These are phyloP conservation scores for Perizoma affinitatum DNA, from an alignment of 2,888 invertebrate genomes.

Conservation along the genomic window DNA sequence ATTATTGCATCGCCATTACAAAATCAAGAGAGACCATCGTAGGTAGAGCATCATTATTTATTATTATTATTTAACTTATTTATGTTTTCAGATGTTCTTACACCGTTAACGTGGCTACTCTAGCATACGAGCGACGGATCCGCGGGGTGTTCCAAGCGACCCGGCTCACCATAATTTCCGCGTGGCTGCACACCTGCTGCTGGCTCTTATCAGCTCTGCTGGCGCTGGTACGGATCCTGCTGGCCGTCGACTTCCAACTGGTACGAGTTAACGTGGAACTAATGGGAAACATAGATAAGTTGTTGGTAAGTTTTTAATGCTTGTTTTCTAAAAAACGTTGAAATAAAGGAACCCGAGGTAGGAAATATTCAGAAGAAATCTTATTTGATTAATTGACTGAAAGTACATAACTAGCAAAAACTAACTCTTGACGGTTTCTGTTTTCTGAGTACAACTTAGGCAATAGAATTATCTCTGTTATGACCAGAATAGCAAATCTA, in stretches of 20 bases:
- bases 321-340: too few relatives aligned
- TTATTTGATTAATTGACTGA: too few relatives aligned
- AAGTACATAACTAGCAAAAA: too few relatives aligned
- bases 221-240: conserved; percentile 56
- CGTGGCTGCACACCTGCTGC: conserved; percentile 75
- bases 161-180: conserved; percentile 65
- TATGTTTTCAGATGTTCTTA: conserved; percentile 52
- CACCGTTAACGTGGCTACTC: conserved; percentile 71
- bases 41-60: too few relatives aligned
- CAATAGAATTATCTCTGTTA: background rate
- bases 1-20: too few relatives aligned
- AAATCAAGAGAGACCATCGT: too few relatives aligned
- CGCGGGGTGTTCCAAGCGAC: conserved; percentile 76
- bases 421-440: too few relatives aligned
- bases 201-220: conserved; percentile 69
- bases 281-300: conserved; percentile 63
- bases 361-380: too few relatives aligned
- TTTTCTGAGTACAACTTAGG: too few relatives aligned
- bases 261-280: conserved; percentile 62
- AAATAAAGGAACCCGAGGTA: too few relatives aligned
- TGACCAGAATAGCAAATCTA: background rate
- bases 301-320: conserved; percentile 56
- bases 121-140: conserved; percentile 71
- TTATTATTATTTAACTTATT: background rate
- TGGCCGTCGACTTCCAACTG: conserved; percentile 73